phyloP scores from a whole-genome alignment of 2,113 vertebrate species.

The Prionailurus bengalensis region DNA sequence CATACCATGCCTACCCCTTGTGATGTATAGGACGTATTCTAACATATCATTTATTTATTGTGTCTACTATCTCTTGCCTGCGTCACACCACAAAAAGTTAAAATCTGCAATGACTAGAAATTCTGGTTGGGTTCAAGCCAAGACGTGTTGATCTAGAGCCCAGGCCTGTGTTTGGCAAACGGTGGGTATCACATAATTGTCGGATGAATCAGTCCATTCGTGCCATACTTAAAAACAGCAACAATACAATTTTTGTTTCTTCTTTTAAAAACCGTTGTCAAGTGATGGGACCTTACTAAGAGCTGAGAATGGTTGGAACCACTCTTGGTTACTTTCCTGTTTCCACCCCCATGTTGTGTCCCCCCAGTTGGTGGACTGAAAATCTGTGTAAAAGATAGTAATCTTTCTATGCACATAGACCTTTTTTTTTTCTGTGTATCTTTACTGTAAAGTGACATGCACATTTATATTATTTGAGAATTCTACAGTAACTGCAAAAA shows the following conservation, averaged over 20 bases:
- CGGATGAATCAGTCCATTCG: not conserved
- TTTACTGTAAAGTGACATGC: not conserved
- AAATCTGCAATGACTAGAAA: not conserved
- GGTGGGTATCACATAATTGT: too few species aligned
- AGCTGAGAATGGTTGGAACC: not conserved
- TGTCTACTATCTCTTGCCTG: not conserved
- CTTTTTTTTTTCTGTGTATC: not conserved
- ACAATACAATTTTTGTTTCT: not conserved
- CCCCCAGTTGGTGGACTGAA: not conserved
- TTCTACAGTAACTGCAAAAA: not conserved
- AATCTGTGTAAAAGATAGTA: not conserved
- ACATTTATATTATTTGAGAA: not conserved
- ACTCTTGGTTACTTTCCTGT: not conserved
- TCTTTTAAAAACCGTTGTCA: not conserved
- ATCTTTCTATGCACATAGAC: not conserved
- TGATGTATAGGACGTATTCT: not conserved
- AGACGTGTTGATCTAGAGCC: too few species aligned
- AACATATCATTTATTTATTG: not conserved
- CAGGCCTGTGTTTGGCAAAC: too few species aligned
- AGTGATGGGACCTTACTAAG: not conserved
- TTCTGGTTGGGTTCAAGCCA: not conserved
- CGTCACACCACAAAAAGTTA: not conserved
- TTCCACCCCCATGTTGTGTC: rapidly evolving
- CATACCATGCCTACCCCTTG: not conserved
- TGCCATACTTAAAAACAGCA: not conserved